A percentile compares a stretch with the other conserved stretches of the same genome.
phyloP scores from a whole-genome alignment of 2,113 vertebrate species.

The Hipposideros armiger region DNA sequence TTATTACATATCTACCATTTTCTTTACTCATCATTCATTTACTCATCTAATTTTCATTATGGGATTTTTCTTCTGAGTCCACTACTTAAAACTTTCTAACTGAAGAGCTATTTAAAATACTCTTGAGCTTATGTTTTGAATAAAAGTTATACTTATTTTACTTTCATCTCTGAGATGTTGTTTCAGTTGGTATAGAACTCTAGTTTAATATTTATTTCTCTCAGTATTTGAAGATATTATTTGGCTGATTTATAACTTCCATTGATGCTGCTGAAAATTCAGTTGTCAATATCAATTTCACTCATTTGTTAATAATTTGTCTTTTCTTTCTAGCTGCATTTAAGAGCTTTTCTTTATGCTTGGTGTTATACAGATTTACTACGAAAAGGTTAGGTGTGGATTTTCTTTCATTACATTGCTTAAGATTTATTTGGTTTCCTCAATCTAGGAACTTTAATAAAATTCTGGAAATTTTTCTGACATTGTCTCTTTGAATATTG shows the following conservation, averaged over 20 bases:
- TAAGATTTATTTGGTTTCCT: background rate
- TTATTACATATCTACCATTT: background rate
- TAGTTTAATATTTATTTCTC: background rate
- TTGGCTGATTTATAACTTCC: background rate
- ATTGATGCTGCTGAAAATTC: background rate
- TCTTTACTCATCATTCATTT: background rate
- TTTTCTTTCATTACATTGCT: background rate
- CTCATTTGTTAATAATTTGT: background rate
- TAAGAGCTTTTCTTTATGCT: background rate
- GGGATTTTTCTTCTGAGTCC: background rate
- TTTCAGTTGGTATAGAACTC: background rate
- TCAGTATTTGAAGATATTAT: background rate
- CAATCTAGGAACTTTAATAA: background rate
- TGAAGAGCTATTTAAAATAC: background rate
- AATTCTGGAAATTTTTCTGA: conserved; percentile 9
- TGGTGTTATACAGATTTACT: background rate
- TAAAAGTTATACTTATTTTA: background rate
- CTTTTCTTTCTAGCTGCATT: background rate
- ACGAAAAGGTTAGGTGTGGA: background rate
- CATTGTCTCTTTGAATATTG: conserved; percentile 33
- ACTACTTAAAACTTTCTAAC: background rate
- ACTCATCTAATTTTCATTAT: background rate
- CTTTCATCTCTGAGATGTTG: background rate
- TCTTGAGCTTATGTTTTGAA: background rate
- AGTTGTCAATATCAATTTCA: background rate